Evolutionary conservation across 2,888 invertebrate genomes (phyloP).

Genomic region (Matsumyia berberina): DNA sequence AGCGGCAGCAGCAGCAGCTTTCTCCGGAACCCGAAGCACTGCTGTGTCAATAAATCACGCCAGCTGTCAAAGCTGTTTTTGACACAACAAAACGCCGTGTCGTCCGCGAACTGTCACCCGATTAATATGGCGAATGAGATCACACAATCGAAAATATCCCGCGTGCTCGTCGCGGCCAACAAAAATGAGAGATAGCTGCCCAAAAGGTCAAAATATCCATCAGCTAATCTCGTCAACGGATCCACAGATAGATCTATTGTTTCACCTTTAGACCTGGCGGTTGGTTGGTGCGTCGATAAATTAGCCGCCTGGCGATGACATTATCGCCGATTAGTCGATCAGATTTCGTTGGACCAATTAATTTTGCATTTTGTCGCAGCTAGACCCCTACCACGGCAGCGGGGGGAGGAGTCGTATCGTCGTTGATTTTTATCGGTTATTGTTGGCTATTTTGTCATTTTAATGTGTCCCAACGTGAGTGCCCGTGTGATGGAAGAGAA

Average conservation of each 20-base stretch:
- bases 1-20: too few species aligned
- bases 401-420: not conserved
- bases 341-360: conserved; percentile 56
- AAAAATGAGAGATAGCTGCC: conserved; percentile 12
- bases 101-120: conserved; percentile 42
- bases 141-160: conserved; percentile 30
- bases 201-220: conserved; percentile 16
- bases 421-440: conserved; percentile 53
- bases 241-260: conserved; percentile 13
- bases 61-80: conserved; percentile 35
- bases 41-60: conserved; percentile 31
- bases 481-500: not conserved
- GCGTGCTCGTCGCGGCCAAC: too few species aligned
- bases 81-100: conserved; percentile 28
- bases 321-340: conserved; percentile 50
- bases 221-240: conserved; percentile 12
- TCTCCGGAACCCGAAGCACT: conserved; percentile 1
- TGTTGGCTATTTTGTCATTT: conserved; percentile 53
- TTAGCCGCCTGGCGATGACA: conserved; percentile 42
- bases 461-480: conserved; percentile 18
- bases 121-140: conserved; percentile 58
- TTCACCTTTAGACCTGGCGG: not conserved
- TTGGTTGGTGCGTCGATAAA: conserved; percentile 41
- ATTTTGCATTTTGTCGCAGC: conserved; percentile 41
- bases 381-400: not conserved